Evolutionary conservation across 64 coral and sea anemone species (phyloP).

Genomic region (Montipora capricornis): DNA sequence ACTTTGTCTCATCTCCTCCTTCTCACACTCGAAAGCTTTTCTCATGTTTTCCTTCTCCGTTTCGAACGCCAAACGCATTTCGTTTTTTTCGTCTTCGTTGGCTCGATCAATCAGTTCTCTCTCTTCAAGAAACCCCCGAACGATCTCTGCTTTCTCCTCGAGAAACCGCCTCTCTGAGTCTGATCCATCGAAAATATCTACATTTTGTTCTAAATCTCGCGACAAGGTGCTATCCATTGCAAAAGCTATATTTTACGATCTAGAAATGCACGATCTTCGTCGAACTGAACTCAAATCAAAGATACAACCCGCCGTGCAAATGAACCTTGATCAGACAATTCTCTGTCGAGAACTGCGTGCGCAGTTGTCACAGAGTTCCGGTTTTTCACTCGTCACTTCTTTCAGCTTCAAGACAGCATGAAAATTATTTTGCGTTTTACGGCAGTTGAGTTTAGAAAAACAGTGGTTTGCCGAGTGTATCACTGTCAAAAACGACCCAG

Average conservation of each 20-base stretch:
- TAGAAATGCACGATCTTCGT: background rate
- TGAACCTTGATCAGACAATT: constrained; percentile 7
- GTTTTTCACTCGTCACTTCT: background rate
- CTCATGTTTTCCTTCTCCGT: constrained; percentile 90
- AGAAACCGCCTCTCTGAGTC: constrained; percentile 57
- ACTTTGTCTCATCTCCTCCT: constrained; percentile 89
- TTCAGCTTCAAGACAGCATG: background rate
- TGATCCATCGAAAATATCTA: constrained; percentile 4
- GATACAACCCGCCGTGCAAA: background rate
- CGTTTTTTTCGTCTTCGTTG: constrained; percentile 89
- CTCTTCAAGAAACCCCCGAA: constrained; percentile 94
- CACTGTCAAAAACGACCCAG: background rate
- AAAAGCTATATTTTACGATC: background rate
- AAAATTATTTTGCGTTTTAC: background rate
- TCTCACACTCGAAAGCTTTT: constrained; percentile 90
- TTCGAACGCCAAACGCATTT: constrained; percentile 83
- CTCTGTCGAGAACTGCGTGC: constrained; percentile 16
- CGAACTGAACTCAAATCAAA: background rate
- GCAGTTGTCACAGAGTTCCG: background rate
- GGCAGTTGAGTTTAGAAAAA: background rate
- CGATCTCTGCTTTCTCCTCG: constrained; percentile 94
- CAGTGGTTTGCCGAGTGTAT: background rate
- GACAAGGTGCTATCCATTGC: constrained; percentile 8
- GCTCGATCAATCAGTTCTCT: constrained; percentile 81
- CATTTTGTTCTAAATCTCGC: background rate